A percentile compares a stretch with the other conserved stretches of the same genome.
Conservation (phyloP, 2,888 invertebrate species). For the Thera obeliscata region DNA sequence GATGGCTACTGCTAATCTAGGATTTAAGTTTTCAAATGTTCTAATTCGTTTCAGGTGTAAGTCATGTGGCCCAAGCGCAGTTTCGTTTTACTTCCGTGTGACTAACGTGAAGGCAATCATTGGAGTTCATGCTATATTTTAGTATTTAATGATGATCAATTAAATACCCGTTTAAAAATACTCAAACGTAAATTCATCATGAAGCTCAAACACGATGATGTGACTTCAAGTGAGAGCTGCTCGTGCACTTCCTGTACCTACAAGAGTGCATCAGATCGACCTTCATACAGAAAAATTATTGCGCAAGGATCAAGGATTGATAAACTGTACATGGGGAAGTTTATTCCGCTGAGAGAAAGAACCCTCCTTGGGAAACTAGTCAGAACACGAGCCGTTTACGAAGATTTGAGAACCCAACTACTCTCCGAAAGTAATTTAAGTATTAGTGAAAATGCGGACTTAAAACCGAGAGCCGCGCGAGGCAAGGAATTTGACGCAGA, state of each 20-base stretch:
- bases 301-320: slow-evolving; percentile 54
- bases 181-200: slow-evolving; percentile 47
- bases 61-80: slow-evolving; percentile 40
- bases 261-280: slow-evolving; percentile 52
- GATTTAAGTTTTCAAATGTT: neutral
- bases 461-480: slow-evolving; percentile 32
- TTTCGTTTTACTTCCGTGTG: slow-evolving; percentile 27
- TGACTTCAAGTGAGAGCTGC: slow-evolving; percentile 48
- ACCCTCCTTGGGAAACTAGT: slow-evolving; percentile 60
- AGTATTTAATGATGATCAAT: slow-evolving; percentile 35
- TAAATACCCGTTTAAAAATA: neutral
- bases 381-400: slow-evolving; percentile 63
- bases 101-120: slow-evolving; percentile 25
- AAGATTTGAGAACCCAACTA: slow-evolving; percentile 58
- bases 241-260: slow-evolving; percentile 58
- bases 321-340: slow-evolving; percentile 56
- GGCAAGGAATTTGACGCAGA: slow-evolving; percentile 41
- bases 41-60: slow-evolving; percentile 40
- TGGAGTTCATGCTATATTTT: slow-evolving; percentile 17
- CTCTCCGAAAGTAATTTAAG: slow-evolving; percentile 53
- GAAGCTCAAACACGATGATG: slow-evolving; percentile 37
- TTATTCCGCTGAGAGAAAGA: slow-evolving; percentile 58
- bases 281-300: slow-evolving; percentile 49
- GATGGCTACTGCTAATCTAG: no score
- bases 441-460: slow-evolving; percentile 46